These are phyloP conservation scores for Sardina pilchardus DNA, from an alignment of 2,113 vertebrate species.

Conservation along the genomic window DNA sequence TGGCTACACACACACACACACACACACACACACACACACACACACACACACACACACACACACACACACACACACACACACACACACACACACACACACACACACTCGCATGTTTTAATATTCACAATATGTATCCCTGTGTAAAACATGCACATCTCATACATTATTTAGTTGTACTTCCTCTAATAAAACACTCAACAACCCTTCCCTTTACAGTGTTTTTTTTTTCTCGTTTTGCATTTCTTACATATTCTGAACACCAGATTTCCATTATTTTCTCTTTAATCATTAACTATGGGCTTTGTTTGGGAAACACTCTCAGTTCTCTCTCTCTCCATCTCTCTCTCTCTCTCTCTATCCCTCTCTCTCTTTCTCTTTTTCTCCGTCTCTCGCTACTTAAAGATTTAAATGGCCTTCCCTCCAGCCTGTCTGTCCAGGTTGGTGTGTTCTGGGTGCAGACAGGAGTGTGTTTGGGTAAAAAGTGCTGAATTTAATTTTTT, in stretches of 20 bases:
- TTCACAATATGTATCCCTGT: conserved; percentile 78
- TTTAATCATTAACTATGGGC: conserved; percentile 92
- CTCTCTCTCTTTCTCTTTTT: neutral
- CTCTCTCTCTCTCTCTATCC: neutral
- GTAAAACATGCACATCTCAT: conserved; percentile 81
- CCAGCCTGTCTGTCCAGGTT: conserved; percentile 36
- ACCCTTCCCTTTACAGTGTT: conserved; percentile 60
- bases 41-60: conserved; percentile 38
- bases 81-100: conserved; percentile 49
- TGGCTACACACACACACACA: neutral
- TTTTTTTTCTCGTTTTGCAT: conserved; percentile 70
- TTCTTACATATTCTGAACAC: conserved; percentile 70
- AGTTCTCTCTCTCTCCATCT: neutral
- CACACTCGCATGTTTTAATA: conserved; percentile 78
- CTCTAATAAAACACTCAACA: conserved; percentile 69
- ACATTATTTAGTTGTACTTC: conserved; percentile 87
- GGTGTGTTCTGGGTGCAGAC: conserved; percentile 63
- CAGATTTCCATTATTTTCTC: conserved; percentile 92
- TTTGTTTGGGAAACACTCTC: conserved; percentile 74
- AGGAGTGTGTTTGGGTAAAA: conserved; percentile 68
- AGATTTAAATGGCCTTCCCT: conserved; percentile 68
- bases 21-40: conserved; percentile 49
- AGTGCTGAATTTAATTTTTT: conserved; percentile 71
- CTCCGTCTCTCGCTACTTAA: conserved; percentile 61
- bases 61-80: conserved; percentile 35